Percentiles rank a stretch among this genome's conserved stretches.
phyloP scores from a whole-genome alignment of 1,140 invertebrate species.

The Drosophila sturtevanti region DNA sequence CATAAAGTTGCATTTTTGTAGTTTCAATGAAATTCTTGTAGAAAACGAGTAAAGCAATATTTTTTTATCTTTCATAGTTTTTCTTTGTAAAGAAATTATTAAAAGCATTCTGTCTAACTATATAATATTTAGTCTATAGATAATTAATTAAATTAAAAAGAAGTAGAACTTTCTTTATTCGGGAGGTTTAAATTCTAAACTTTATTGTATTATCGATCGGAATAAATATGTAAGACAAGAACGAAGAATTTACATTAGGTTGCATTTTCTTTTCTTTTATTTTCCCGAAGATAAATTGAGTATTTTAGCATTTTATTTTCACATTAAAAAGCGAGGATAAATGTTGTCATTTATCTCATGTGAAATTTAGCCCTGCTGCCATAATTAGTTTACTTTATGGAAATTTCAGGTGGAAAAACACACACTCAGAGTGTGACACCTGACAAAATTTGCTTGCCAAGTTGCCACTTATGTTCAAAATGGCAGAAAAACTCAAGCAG shows the following conservation, averaged over 20 bases:
- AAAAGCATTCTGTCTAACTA: background rate
- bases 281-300: background rate
- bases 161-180: too few species aligned
- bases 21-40: constrained; percentile 16
- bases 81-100: background rate
- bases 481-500: constrained; percentile 16
- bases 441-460: constrained; percentile 17
- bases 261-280: too few species aligned
- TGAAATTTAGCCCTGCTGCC: constrained; percentile 3
- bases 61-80: constrained; percentile 23
- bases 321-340: background rate
- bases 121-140: background rate
- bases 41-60: background rate
- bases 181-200: too few species aligned
- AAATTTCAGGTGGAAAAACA: constrained; percentile 6
- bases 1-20: constrained; percentile 33
- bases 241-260: too few species aligned
- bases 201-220: too few species aligned
- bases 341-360: constrained; percentile 3
- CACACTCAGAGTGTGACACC: constrained; percentile 10
- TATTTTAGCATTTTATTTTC: background rate
- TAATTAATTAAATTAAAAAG: background rate
- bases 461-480: constrained; percentile 3
- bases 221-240: too few species aligned
- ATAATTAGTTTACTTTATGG: constrained; percentile 20